Percentiles rank a stretch among this genome's conserved stretches.
Conservation (phyloP, 2,888 invertebrate species). For the Leucozona laternaria region DNA sequence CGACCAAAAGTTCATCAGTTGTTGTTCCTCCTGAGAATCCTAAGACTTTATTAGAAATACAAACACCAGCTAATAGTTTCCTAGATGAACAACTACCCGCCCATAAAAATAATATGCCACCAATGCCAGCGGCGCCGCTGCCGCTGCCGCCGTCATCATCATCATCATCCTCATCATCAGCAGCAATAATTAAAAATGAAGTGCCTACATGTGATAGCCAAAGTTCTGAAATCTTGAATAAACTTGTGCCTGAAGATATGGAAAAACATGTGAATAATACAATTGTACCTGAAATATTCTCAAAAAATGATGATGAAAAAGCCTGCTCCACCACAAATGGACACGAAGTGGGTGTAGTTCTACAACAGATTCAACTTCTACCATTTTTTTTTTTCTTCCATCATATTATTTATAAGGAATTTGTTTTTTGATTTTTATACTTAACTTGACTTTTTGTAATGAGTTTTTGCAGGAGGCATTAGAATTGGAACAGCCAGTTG, state of each 20-base stretch:
- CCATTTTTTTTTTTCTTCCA: slow-evolving; percentile 31
- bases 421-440: slow-evolving; percentile 19
- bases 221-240: slow-evolving; percentile 2
- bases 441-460: slow-evolving; percentile 61
- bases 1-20: not conserved
- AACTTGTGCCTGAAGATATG: slow-evolving; percentile 46
- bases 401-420: slow-evolving; percentile 8
- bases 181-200: not conserved
- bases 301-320: slow-evolving; percentile 19
- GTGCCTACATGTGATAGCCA: slow-evolving; percentile 35
- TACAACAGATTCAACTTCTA: slow-evolving; percentile 62
- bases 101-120: not conserved
- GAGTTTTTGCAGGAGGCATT: slow-evolving; percentile 72
- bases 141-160: not conserved
- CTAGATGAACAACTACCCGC: not conserved
- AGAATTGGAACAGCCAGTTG: slow-evolving; percentile 35
- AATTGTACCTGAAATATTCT: slow-evolving; percentile 54
- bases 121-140: not conserved
- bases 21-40: not conserved
- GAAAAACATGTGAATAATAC: slow-evolving; percentile 40
- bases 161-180: not conserved
- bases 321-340: slow-evolving; percentile 41
- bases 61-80: not conserved
- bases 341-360: slow-evolving; percentile 73
- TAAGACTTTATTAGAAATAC: not conserved